These are phyloP conservation scores for Bhutanitis thaidina DNA, from an alignment of 2,888 invertebrate genomes.

Conservation along the genomic window DNA sequence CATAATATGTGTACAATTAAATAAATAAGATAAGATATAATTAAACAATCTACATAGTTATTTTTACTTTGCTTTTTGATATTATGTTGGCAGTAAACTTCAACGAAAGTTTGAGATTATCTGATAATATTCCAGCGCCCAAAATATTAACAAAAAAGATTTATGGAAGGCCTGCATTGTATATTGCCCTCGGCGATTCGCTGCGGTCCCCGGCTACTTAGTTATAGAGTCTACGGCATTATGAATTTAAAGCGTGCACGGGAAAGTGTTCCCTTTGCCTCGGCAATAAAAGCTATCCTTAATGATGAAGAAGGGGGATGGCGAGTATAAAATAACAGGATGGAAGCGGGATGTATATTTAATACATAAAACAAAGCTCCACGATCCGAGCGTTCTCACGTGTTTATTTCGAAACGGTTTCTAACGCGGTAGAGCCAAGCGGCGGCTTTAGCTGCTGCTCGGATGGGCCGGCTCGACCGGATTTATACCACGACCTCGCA, in stretches of 20 bases:
- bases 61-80: too few species aligned
- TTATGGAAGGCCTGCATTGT: background rate
- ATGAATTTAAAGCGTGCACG: background rate
- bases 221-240: background rate
- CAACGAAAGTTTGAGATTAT: too few species aligned
- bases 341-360: conserved; percentile 3
- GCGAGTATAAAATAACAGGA: conserved; percentile 1
- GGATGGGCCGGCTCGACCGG: too few species aligned
- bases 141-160: background rate
- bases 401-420: too few species aligned
- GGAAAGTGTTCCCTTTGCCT: background rate
- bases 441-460: too few species aligned
- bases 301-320: background rate
- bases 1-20: too few species aligned
- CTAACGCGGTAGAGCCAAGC: too few species aligned
- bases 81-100: too few species aligned
- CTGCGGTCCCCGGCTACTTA: background rate
- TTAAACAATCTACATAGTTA: too few species aligned
- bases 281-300: background rate
- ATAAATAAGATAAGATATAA: too few species aligned
- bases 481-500: too few species aligned
- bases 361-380: conserved; percentile 9
- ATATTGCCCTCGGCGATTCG: background rate
- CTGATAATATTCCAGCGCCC: too few species aligned
- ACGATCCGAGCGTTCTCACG: background rate